Conservation (phyloP, 2,113 vertebrate species). For the Cheilinus undulatus region DNA sequence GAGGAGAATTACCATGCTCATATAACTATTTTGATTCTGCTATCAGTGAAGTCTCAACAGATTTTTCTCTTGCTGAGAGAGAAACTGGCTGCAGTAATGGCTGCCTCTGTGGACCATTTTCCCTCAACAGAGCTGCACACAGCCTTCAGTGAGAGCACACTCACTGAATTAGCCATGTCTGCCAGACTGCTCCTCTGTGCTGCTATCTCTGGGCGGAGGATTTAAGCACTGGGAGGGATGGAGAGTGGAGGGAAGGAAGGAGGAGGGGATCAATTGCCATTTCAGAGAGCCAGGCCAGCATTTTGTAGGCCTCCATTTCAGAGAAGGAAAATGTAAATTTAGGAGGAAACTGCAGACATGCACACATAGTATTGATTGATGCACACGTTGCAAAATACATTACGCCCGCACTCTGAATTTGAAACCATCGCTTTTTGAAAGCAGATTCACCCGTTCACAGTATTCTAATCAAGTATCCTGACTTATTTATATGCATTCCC, state of each 20-base stretch:
- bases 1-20: not conserved
- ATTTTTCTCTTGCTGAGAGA: conserved; percentile 11
- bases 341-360: not conserved
- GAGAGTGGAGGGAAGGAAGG: not conserved
- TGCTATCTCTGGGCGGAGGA: conserved; percentile 30
- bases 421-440: not conserved
- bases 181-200: conserved; percentile 49
- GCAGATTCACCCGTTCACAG: too few relatives aligned
- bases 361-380: not conserved
- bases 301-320: conserved; percentile 53
- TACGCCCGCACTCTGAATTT: too few relatives aligned
- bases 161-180: conserved; percentile 56
- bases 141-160: conserved; percentile 42
- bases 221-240: conserved; percentile 33
- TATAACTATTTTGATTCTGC: not conserved
- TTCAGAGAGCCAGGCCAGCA: conserved; percentile 24
- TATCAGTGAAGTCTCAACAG: not conserved
- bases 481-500: not conserved
- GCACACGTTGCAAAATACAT: not conserved
- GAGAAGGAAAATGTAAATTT: not conserved
- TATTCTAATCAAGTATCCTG: too few relatives aligned
- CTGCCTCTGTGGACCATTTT: conserved; percentile 53
- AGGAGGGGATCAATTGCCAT: conserved; percentile 28
- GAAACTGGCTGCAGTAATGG: conserved; percentile 36
- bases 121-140: conserved; percentile 34